Base-by-base conservation (phyloP, 2,113 vertebrate species). In the Sylvicapra grimmia region DNA sequence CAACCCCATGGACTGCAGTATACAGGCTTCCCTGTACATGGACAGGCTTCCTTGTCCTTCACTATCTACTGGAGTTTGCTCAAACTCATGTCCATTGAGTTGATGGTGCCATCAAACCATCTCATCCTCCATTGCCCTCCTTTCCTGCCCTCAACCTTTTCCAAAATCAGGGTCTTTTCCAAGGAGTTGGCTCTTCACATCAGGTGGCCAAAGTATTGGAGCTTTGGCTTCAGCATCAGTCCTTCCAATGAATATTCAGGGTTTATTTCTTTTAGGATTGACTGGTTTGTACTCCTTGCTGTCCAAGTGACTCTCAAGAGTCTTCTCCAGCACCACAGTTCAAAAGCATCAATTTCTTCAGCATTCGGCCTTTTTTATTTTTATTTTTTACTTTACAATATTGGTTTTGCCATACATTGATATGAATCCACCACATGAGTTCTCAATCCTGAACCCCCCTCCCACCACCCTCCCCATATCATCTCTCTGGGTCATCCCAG, bases 51-150 rank as follows among this genome's bases (percentile, higher is more conserved):
- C 19, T 18, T 36, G 19, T 72, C n/a, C 65, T 3, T 72, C n/a
- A 72, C n/a, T 72, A 1, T 23, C 65, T 72, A 36, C 65, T 72
- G 65, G 65, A 72, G 19, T 72, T 36, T 72, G n/a, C 65, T 23
- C 65, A 72, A 6, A 36, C 19, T 72, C 19, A 72, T 23, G 65
- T 36, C n/a, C 19, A 21, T 72, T 72, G 65, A 72, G n/a, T 36
- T 0, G 2, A 72, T 72, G 65, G 65, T 72, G 65, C 19, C 19
- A 6, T 72, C 65, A 72, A 23, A 23, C 19, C 19, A 36, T 72
- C n/a, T 72, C 65, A 6, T 36, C n/a, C 9, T 72, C 9, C 1
- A 0, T 36, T 0, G 1, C 19, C n/a, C 65, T 36, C 65, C 65
- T 72, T 72, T 72, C n/a, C 19, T 36, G 18, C n/a, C n/a, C 10